These are phyloP conservation scores for Neogobius melanostomus DNA, from an alignment of 2,113 vertebrate species.

Conservation along the genomic window DNA sequence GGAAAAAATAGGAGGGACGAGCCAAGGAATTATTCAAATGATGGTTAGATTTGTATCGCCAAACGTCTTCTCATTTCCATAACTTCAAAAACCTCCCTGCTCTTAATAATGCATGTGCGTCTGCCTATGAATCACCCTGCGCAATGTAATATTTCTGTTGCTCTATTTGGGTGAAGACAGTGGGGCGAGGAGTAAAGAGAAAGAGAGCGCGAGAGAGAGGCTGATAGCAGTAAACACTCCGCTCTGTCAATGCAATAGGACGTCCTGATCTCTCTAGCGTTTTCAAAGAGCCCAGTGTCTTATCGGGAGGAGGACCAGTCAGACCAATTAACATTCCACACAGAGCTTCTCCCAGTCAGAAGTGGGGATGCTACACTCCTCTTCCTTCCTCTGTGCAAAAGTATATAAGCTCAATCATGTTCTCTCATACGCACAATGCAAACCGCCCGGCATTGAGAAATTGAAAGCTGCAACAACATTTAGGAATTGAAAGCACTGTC, in stretches of 20 bases:
- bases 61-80: constrained; percentile 61
- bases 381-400: constrained; percentile 27
- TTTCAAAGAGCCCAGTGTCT: constrained; percentile 53
- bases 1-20: constrained; percentile 8
- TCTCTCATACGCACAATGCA: background rate
- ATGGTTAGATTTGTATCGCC: constrained; percentile 53
- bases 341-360: constrained; percentile 42
- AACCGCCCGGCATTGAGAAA: background rate
- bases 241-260: constrained; percentile 15
- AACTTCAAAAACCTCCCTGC: constrained; percentile 53
- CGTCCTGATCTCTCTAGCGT: constrained; percentile 58
- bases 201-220: background rate
- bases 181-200: constrained; percentile 8
- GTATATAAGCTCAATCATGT: background rate
- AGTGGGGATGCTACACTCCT: constrained; percentile 32
- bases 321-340: constrained; percentile 72
- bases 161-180: constrained; percentile 47
- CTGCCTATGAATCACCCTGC: constrained; percentile 45
- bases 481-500: too few species aligned
- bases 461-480: too few species aligned
- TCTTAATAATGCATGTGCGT: constrained; percentile 63
- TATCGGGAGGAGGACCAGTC: constrained; percentile 64
- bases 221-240: constrained; percentile 19
- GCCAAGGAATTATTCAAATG: constrained; percentile 56
- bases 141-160: constrained; percentile 33